These are phyloP conservation scores for Anoplolepis gracilipes DNA, from an alignment of 1,140 invertebrate genomes.

Conservation along the genomic window DNA sequence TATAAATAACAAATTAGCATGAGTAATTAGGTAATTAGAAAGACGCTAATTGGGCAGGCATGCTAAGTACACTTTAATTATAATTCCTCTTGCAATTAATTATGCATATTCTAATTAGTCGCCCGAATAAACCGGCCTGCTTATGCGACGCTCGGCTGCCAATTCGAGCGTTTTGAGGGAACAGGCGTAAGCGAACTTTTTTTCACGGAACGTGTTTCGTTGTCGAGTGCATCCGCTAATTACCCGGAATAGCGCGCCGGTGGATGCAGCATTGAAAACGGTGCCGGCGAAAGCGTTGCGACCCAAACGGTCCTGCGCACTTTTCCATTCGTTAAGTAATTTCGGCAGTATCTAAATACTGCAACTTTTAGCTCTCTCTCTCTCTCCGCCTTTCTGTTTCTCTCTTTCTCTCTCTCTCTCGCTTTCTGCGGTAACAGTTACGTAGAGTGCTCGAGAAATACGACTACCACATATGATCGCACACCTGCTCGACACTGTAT, in stretches of 20 bases:
- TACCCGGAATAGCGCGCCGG: slow-evolving; percentile 46
- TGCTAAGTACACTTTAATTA: slow-evolving; percentile 65
- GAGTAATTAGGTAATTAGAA: slow-evolving; percentile 73
- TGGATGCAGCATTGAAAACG: slow-evolving; percentile 32
- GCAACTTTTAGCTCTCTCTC: slow-evolving; percentile 4
- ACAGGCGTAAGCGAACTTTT: slow-evolving; percentile 48
- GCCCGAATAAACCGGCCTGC: slow-evolving; percentile 62
- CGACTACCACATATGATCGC: neutral
- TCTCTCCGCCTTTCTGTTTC: no score
- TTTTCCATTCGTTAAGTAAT: slow-evolving; percentile 69
- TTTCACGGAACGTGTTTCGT: slow-evolving; percentile 31
- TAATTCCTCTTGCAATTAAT: slow-evolving; percentile 68
- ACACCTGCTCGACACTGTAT: neutral
- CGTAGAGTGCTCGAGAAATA: neutral
- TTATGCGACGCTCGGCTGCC: slow-evolving; percentile 32
- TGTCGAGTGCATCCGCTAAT: slow-evolving; percentile 62
- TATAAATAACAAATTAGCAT: slow-evolving; percentile 73
- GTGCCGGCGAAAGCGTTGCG: neutral
- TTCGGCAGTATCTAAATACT: slow-evolving; percentile 61
- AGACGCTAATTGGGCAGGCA: slow-evolving; percentile 70
- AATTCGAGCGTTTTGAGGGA: slow-evolving; percentile 46
- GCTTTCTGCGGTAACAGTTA: neutral
- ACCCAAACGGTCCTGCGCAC: slow-evolving; percentile 64
- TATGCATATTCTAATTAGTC: slow-evolving; percentile 73
- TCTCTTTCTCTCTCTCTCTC: no score